Evolutionary conservation across 2,113 vertebrate genomes (phyloP).

Genomic region (Hypomesus transpacificus): DNA sequence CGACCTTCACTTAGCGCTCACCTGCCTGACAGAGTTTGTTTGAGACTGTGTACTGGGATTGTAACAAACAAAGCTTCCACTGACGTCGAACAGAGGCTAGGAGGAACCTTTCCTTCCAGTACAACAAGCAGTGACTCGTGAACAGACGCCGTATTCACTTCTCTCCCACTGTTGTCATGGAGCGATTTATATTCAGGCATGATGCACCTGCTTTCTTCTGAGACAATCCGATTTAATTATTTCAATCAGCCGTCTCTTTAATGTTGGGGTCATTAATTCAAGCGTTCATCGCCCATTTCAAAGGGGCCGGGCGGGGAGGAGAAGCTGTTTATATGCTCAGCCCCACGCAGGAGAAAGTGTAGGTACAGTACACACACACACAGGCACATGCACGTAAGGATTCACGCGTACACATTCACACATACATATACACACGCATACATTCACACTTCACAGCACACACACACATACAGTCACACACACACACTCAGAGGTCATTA

Average conservation of each 20-base stretch:
- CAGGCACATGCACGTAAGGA: background rate
- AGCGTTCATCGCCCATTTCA: background rate
- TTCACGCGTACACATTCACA: background rate
- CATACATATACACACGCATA: background rate
- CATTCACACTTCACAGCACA: background rate
- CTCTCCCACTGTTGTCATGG: background rate
- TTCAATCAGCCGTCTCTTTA: background rate
- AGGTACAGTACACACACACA: background rate
- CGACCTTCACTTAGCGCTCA: no score
- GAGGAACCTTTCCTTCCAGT: no score
- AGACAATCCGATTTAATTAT: background rate
- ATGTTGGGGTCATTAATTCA: constrained; percentile 3
- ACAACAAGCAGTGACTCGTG: background rate
- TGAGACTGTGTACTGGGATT: no score
- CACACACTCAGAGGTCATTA: background rate
- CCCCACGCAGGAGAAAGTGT: no score
- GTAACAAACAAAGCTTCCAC: background rate
- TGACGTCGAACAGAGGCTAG: no score
- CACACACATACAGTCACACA: background rate
- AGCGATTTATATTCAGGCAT: background rate
- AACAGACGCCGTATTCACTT: background rate
- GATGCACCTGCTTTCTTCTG: constrained; percentile 1
- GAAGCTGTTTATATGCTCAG: background rate
- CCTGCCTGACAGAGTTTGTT: no score
- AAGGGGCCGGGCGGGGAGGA: background rate